Percentiles rank a stretch among this genome's conserved stretches.
Evolutionary conservation across 2,113 vertebrate species (phyloP).

Genomic region (Smithornis capensis): DNA sequence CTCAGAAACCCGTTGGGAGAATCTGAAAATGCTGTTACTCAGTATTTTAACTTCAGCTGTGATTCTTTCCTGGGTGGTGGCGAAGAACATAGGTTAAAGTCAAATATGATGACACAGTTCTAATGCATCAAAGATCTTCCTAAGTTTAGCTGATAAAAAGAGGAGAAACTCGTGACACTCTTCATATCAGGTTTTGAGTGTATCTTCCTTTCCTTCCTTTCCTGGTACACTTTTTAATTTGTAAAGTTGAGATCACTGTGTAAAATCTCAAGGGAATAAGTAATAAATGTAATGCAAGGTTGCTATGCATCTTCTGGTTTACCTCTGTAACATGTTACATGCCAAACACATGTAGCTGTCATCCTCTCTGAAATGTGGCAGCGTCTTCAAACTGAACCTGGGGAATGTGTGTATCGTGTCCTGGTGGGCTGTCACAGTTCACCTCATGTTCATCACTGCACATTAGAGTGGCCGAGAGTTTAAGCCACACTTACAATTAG

Average conservation of each 20-base stretch:
- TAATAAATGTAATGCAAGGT: background rate
- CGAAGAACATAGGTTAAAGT: background rate
- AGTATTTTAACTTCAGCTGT: background rate
- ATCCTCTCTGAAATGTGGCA: background rate
- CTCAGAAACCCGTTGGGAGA: background rate
- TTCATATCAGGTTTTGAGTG: background rate
- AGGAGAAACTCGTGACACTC: background rate
- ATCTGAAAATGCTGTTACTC: background rate
- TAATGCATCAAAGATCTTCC: background rate
- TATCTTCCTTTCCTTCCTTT: background rate
- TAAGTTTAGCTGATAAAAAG: background rate
- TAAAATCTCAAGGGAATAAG: background rate
- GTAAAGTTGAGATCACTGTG: background rate
- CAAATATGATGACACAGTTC: background rate
- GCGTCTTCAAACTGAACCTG: background rate
- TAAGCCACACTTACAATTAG: fast-evolving
- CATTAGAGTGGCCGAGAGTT: background rate
- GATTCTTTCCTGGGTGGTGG: background rate
- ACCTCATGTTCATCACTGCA: background rate
- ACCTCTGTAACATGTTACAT: background rate
- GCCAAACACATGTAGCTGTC: background rate
- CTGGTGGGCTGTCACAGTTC: background rate
- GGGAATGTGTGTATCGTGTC: background rate
- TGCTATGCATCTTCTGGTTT: background rate
- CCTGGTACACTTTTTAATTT: background rate